These are phyloP conservation scores for Dendroctonus valens DNA, from an alignment of 1,140 invertebrate species.

Conservation along the genomic window DNA sequence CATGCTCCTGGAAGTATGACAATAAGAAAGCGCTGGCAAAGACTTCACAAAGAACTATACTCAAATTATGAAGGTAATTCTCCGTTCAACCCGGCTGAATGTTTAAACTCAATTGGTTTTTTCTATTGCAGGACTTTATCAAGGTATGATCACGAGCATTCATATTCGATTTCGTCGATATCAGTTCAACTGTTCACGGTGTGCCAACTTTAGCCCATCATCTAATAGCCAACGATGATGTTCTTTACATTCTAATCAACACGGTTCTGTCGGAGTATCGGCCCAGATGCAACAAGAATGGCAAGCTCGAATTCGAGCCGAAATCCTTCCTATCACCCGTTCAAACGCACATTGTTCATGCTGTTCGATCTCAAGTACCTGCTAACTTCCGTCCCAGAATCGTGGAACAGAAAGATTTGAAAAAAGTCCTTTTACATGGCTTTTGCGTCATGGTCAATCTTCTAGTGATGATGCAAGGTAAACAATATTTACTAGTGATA, in stretches of 20 bases:
- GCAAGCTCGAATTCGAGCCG: conserved; percentile 75
- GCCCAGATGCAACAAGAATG: conserved; percentile 70
- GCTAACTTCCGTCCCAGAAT: conserved; percentile 74
- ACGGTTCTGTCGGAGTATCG: conserved; percentile 87
- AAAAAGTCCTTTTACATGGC: conserved; percentile 85
- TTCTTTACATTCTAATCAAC: conserved; percentile 80
- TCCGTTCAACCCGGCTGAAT: background rate
- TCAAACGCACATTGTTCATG: conserved; percentile 88
- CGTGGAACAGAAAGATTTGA: conserved; percentile 73
- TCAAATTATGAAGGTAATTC: conserved; percentile 67
- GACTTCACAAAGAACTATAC: conserved; percentile 81
- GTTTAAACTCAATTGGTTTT: no score
- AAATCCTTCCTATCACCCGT: conserved; percentile 63
- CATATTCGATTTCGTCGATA: conserved; percentile 91
- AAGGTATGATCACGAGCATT: conserved; percentile 97
- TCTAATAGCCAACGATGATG: conserved; percentile 85
- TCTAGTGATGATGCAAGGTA: conserved; percentile 84
- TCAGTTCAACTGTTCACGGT: conserved; percentile 97
- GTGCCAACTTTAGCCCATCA: conserved; percentile 89
- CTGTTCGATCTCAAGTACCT: conserved; percentile 90
- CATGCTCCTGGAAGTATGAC: conserved; percentile 87
- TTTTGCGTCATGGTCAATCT: conserved; percentile 76
- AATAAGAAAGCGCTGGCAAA: conserved; percentile 88
- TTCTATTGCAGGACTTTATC: conserved; percentile 72
- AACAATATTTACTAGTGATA: background rate